Evolutionary conservation across 2,888 invertebrate species (phyloP).

Genomic region (Lasioglossum oenotherae): DNA sequence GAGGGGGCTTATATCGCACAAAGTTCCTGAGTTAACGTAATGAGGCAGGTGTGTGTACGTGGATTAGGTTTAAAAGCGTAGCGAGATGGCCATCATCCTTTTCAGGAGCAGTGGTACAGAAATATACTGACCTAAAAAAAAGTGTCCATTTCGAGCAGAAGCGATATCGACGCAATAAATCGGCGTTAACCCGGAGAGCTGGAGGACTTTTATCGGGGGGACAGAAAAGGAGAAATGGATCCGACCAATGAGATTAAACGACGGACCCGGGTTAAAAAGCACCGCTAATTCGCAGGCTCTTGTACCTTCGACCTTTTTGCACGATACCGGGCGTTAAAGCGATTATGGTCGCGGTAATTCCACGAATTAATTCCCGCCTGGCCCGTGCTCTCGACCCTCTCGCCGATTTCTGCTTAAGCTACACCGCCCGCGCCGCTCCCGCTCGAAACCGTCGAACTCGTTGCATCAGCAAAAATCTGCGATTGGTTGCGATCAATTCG

Average conservation of each 20-base stretch:
- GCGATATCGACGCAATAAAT: slow-evolving; percentile 25
- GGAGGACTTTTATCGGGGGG: slow-evolving; percentile 38
- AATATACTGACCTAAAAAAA: slow-evolving; percentile 11
- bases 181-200: slow-evolving; percentile 13
- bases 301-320: slow-evolving; percentile 66
- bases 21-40: slow-evolving; percentile 6
- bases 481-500: slow-evolving; percentile 23
- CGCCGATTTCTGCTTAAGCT: slow-evolving; percentile 39
- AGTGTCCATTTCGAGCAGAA: slow-evolving; percentile 18
- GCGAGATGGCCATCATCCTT: slow-evolving; percentile 2
- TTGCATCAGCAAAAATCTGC: slow-evolving; percentile 33
- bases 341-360: slow-evolving; percentile 72
- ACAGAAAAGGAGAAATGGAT: slow-evolving; percentile 61
- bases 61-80: slow-evolving; percentile 8
- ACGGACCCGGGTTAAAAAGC: slow-evolving; percentile 68
- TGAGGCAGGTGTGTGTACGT: not conserved
- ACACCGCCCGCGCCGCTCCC: not conserved
- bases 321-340: slow-evolving; percentile 64
- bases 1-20: not conserved
- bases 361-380: slow-evolving; percentile 69
- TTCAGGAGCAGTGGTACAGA: not conserved
- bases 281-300: slow-evolving; percentile 74
- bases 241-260: slow-evolving; percentile 69
- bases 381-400: slow-evolving; percentile 43
- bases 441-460: slow-evolving; percentile 12